Evolutionary conservation across 2,888 invertebrate genomes (phyloP).

Genomic region (Anticlea derivata): DNA sequence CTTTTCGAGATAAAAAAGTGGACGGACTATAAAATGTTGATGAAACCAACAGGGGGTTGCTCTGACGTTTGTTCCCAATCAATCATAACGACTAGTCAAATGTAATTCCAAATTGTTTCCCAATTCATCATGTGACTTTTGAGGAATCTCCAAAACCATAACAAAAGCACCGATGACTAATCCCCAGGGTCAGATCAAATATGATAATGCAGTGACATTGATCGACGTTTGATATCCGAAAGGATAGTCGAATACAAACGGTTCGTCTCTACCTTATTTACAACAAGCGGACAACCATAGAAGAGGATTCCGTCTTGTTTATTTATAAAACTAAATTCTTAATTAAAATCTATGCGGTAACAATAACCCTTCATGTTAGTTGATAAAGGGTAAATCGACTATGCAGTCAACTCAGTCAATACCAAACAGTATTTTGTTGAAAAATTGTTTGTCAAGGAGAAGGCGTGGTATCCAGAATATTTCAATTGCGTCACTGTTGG

Average conservation of each 20-base stretch:
- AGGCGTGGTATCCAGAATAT: too few species aligned
- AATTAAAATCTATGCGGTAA: too few species aligned
- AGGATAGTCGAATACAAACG: slow-evolving; percentile 44
- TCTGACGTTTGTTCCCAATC: slow-evolving; percentile 33
- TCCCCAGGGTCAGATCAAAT: slow-evolving; percentile 62
- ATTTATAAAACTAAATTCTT: neutral
- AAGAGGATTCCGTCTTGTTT: neutral
- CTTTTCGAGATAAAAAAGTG: too few species aligned
- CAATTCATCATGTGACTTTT: slow-evolving; percentile 43
- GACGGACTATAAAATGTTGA: slow-evolving; percentile 25
- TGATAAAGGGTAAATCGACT: too few species aligned
- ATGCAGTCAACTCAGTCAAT: neutral
- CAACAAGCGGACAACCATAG: slow-evolving; percentile 9
- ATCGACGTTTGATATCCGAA: slow-evolving; percentile 77
- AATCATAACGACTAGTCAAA: slow-evolving; percentile 35
- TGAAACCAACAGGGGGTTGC: slow-evolving; percentile 31
- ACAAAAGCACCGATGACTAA: slow-evolving; percentile 70
- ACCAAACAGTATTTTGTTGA: neutral
- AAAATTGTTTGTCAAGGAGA: too few species aligned
- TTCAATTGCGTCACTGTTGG: too few species aligned
- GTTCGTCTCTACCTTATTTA: slow-evolving; percentile 7
- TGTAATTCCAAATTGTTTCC: slow-evolving; percentile 30
- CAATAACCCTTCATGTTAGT: too few species aligned
- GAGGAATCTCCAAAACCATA: slow-evolving; percentile 47
- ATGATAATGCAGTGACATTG: slow-evolving; percentile 70